Conservation (phyloP, 2,888 invertebrate species). For the Pseudococcus jackbeardsleyi region DNA sequence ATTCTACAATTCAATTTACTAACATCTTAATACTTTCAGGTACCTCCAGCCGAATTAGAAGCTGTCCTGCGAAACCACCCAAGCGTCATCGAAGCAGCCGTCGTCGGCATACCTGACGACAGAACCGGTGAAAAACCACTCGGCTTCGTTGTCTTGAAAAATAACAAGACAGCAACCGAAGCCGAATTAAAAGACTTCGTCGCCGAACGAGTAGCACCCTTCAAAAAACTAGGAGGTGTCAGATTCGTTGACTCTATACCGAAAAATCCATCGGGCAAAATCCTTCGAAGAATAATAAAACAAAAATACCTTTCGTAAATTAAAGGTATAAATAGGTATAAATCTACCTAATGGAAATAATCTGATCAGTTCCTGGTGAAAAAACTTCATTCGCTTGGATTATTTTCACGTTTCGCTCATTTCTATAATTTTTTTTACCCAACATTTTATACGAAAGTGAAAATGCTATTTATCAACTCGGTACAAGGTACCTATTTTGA, state of each 20-base stretch:
- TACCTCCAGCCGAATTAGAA: slow-evolving; percentile 88
- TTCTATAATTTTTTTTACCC: neutral
- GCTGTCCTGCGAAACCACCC: slow-evolving; percentile 81
- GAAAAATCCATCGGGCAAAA: slow-evolving; percentile 83
- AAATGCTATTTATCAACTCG: slow-evolving; percentile 14
- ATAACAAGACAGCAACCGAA: slow-evolving; percentile 73
- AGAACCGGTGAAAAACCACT: slow-evolving; percentile 81
- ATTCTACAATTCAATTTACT: neutral
- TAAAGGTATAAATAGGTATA: neutral
- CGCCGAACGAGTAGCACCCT: slow-evolving; percentile 75
- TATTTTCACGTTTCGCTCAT: neutral
- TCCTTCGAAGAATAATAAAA: slow-evolving; percentile 79
- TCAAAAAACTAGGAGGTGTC: slow-evolving; percentile 83
- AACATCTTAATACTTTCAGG: slow-evolving; percentile 72
- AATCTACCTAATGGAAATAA: slow-evolving; percentile 14
- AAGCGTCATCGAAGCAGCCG: slow-evolving; percentile 83
- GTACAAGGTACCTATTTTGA: neutral
- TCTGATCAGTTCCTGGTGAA: slow-evolving; percentile 12
- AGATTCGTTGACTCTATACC: slow-evolving; percentile 80
- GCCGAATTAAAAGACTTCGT: slow-evolving; percentile 73
- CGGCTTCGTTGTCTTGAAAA: slow-evolving; percentile 81
- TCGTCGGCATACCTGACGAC: slow-evolving; percentile 81
- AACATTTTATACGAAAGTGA: neutral
- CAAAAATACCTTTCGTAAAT: slow-evolving; percentile 66
- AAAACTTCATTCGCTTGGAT: slow-evolving; percentile 19